phyloP scores from a whole-genome alignment of 2,797 vertebrate species.

The Micromesistius poutassou region DNA sequence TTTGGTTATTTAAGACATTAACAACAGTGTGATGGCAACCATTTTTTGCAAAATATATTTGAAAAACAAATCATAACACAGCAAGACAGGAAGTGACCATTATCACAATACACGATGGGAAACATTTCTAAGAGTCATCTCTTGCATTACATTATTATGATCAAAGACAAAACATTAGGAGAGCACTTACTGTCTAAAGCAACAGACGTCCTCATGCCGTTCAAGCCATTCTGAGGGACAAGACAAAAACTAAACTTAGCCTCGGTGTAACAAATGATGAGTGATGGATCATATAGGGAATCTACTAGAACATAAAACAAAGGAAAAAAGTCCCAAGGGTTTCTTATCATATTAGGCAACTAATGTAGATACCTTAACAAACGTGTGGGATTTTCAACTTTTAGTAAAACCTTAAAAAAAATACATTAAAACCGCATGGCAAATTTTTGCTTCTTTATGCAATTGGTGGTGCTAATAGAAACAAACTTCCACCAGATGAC shows the following conservation, averaged over 20 bases:
- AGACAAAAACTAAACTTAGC: conserved; percentile 27
- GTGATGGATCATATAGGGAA: background rate
- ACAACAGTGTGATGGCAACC: background rate
- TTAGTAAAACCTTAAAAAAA: background rate
- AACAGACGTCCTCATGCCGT: conserved; percentile 80
- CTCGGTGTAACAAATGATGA: background rate
- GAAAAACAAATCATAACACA: background rate
- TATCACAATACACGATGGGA: background rate
- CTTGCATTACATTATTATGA: background rate
- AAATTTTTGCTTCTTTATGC: background rate
- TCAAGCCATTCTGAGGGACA: conserved; percentile 83
- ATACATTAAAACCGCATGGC: background rate
- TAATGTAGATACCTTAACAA: background rate
- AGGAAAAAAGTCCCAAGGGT: background rate
- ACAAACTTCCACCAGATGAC: background rate
- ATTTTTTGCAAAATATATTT: background rate
- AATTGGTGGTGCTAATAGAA: background rate
- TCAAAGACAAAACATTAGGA: background rate
- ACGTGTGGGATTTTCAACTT: background rate
- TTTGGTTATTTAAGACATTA: background rate
- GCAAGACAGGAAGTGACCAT: background rate
- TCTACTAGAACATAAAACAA: background rate
- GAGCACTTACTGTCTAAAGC: conserved; percentile 84
- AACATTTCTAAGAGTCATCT: background rate
- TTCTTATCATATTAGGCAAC: background rate